phyloP scores from a whole-genome alignment of 2,888 invertebrate genomes.

The Himalopsyche kuldschensis region DNA sequence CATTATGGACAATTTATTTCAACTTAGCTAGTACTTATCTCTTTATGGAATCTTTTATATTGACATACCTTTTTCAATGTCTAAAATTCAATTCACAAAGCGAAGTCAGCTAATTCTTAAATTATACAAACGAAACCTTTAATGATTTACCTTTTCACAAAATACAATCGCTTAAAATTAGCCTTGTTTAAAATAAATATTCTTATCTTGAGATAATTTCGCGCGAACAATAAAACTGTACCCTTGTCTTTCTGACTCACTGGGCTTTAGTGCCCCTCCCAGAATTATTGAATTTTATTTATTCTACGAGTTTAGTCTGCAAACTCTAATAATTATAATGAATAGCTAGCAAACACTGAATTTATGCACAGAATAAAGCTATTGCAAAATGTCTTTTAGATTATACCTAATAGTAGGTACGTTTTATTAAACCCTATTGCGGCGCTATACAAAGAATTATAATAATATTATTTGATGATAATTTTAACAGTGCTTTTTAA shows the following conservation, averaged over 20 bases:
- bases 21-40: no score
- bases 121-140: background rate
- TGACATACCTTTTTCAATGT: background rate
- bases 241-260: background rate
- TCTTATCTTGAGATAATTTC: background rate
- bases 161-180: background rate
- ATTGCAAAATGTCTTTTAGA: background rate
- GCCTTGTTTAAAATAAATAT: constrained; percentile 1
- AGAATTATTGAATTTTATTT: background rate
- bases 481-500: background rate
- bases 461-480: background rate
- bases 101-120: background rate
- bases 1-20: no score
- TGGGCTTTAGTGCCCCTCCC: background rate
- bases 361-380: background rate
- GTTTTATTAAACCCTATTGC: background rate
- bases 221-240: background rate
- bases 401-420: background rate
- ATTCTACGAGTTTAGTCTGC: background rate
- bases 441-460: background rate
- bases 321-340: background rate
- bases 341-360: background rate
- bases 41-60: no score
- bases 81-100: background rate
- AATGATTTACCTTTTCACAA: background rate